Percentiles rank a stretch among this genome's conserved stretches.
Evolutionary conservation across 1,140 invertebrate species (phyloP).

Genomic region (Nebria ingens): DNA sequence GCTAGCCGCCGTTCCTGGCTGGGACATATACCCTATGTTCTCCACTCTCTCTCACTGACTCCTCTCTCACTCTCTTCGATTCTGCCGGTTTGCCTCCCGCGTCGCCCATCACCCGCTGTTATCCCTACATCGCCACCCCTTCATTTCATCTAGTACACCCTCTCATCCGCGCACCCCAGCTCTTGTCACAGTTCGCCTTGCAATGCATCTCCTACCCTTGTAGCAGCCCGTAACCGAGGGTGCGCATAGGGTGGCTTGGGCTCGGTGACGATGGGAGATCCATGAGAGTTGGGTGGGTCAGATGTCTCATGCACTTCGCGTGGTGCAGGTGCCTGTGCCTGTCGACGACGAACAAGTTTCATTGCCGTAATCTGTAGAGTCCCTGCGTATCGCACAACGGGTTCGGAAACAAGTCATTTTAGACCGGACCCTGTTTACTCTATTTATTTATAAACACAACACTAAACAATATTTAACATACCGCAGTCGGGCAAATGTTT

Average conservation of each 20-base stretch:
- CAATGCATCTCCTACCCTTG: too few relatives aligned
- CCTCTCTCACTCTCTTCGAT: not conserved
- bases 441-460: too few relatives aligned
- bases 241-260: conserved; percentile 23
- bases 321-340: conserved; percentile 20
- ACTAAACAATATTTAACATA: too few relatives aligned
- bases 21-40: not conserved
- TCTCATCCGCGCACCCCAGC: not conserved
- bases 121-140: conserved; percentile 1
- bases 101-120: not conserved
- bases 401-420: not conserved
- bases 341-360: conserved; percentile 4
- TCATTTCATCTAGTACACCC: not conserved
- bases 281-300: conserved; percentile 34
- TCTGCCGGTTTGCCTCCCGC: not conserved
- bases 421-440: not conserved
- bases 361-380: not conserved
- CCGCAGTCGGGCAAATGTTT: too few relatives aligned
- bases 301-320: conserved; percentile 25
- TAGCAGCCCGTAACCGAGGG: too few relatives aligned
- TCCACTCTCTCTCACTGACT: not conserved
- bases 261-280: conserved; percentile 31
- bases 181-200: not conserved
- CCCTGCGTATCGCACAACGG: not conserved
- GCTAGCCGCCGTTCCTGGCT: not conserved